These are phyloP conservation scores for Hypselothyrea guttata DNA, from an alignment of 2,888 invertebrate genomes.

Conservation along the genomic window DNA sequence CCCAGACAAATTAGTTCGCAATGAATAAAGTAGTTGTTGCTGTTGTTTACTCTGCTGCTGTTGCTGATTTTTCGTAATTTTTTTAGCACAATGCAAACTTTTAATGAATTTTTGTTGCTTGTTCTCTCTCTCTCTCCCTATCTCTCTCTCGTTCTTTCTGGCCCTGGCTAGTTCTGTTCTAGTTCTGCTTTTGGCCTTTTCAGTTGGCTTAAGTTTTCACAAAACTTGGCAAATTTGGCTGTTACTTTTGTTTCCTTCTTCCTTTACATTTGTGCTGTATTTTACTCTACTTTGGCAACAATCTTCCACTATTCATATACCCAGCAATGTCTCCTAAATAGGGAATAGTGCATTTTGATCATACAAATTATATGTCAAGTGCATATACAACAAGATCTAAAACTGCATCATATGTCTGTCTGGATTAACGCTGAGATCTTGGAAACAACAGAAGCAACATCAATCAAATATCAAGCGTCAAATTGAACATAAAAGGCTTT, in stretches of 20 bases:
- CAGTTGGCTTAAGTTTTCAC: conserved; percentile 63
- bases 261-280: conserved; percentile 26
- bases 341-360: too few relatives aligned
- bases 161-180: too few relatives aligned
- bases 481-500: too few relatives aligned
- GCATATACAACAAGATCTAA: too few relatives aligned
- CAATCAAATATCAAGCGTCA: too few relatives aligned
- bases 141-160: too few relatives aligned
- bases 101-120: conserved; percentile 65
- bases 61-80: conserved; percentile 35
- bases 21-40: conserved; percentile 37
- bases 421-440: too few relatives aligned
- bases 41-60: conserved; percentile 3
- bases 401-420: too few relatives aligned
- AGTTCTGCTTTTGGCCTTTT: conserved; percentile 23
- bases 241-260: conserved; percentile 45
- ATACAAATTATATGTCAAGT: too few relatives aligned
- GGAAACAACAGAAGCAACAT: too few relatives aligned
- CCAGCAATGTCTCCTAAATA: too few relatives aligned
- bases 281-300: conserved; percentile 12
- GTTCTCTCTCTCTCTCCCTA: not conserved
- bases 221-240: conserved; percentile 46
- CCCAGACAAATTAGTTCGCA: conserved; percentile 73
- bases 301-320: not conserved
- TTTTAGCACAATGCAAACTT: conserved; percentile 66